A percentile compares a stretch with the other conserved stretches of the same genome.
Conservation (phyloP, 2,113 vertebrate genomes). For the Nerophis ophidion region DNA sequence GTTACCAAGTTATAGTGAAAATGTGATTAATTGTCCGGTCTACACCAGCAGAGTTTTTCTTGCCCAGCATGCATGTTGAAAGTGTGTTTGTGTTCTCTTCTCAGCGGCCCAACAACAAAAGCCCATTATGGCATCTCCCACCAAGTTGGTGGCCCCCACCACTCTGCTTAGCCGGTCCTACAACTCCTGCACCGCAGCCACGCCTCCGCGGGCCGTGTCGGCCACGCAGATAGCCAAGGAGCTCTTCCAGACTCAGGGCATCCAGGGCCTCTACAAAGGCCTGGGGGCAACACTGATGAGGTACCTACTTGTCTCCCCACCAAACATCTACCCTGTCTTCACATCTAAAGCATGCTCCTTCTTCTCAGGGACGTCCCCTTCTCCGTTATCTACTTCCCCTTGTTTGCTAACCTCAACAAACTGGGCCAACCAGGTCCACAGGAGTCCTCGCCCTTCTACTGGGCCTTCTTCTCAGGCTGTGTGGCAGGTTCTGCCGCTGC, state of each 20-base stretch:
- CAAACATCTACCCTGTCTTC: neutral
- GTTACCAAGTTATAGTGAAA: too few relatives aligned
- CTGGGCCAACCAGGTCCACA: conserved; percentile 62
- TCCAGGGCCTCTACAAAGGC: conserved; percentile 76
- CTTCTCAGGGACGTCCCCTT: conserved; percentile 78
- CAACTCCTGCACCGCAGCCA: conserved; percentile 55
- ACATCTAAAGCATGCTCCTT: neutral
- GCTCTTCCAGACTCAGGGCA: conserved; percentile 68
- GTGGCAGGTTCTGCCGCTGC: conserved; percentile 68
- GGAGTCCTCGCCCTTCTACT: conserved; percentile 66
- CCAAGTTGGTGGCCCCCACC: conserved; percentile 63
- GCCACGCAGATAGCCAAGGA: conserved; percentile 75
- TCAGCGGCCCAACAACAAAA: conserved; percentile 71
- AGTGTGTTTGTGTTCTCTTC: neutral
- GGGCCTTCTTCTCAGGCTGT: conserved; percentile 77
- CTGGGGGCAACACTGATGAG: conserved; percentile 77
- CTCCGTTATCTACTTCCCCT: conserved; percentile 77
- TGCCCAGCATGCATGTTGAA: neutral
- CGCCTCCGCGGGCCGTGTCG: conserved; percentile 54
- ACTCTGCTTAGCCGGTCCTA: conserved; percentile 68
- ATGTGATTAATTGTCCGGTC: too few relatives aligned
- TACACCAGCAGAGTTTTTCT: neutral
- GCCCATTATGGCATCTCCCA: conserved; percentile 51
- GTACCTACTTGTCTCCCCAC: conserved; percentile 28
- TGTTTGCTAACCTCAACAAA: conserved; percentile 76